Evolutionary conservation across 2,113 vertebrate genomes (phyloP), one percentile per base, ranked within the genome.

Genomic region (Mastomys coucha): DNA sequence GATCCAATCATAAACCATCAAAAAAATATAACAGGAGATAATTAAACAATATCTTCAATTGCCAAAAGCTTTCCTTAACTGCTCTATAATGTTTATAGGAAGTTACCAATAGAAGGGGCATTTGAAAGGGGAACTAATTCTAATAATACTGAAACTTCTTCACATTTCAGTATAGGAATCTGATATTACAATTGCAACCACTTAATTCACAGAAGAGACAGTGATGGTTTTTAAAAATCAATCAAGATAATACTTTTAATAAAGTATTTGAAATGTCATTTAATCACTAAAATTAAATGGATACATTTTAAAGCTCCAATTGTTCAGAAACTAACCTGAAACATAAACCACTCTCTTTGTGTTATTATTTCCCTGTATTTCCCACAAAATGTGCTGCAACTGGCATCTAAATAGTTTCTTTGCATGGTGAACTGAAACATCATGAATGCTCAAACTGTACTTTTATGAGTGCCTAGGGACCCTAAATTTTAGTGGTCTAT

Each of bases 401-500:
- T 98, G 97, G 98, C 98, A 99, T 98, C 98, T 99, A 99, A 99
- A 99, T 98, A 99, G 98, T 98, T 98, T 98, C 98, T 98, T 98
- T 99, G 98, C 98, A 2, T 98, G 96, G 2, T 96, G 98, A 98
- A 98, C 95, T 97, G 98, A 99, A 99, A 98, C 98, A 99, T 99
- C 98, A 98, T 99, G 99, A 99, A 99, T 99, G 99, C 98, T 98
- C 98, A 99, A 99, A 98, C 99, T 99, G 99, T 99, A 98, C 98
- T 99, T 99, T 99, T 99, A 99, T 98, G 98, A 99, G 98, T 98
- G 98, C 97, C 98, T 0, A 97, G 99, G 98, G 99, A 99, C 98
- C 98, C 98, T 99, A 98, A 98, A 99, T 99, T 99, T 99, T 99
- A 99, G 99, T 99, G 98, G 99, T 99, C 98, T 99, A 99, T 99